Conservation (phyloP, 35 echinoderm and acorn worm species). For the Ptychodera flava region DNA sequence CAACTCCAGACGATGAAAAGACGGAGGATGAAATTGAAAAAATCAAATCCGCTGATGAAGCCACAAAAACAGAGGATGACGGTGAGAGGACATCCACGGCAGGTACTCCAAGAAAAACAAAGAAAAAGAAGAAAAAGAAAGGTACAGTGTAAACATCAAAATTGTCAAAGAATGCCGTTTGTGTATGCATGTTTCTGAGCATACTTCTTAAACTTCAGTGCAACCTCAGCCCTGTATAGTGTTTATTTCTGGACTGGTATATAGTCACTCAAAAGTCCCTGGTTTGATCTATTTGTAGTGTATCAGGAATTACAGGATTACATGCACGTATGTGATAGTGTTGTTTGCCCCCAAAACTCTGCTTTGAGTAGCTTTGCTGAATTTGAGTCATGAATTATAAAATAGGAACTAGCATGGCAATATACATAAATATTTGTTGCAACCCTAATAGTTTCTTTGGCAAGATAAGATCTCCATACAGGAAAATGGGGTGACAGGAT, state of each 20-base stretch:
- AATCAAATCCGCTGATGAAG: neutral
- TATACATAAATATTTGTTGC: no score
- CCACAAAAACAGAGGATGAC: constrained; percentile 14
- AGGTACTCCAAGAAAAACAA: constrained; percentile 25
- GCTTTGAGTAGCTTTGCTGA: no score
- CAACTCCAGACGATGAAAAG: constrained; percentile 24
- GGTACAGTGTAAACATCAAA: constrained; percentile 21
- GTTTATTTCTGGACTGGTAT: neutral
- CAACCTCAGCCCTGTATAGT: neutral
- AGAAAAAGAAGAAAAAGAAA: constrained; percentile 86
- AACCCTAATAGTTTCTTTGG: no score
- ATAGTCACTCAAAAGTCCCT: neutral
- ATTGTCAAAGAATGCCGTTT: neutral
- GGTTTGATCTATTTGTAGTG: neutral
- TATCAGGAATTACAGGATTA: neutral
- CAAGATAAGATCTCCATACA: no score
- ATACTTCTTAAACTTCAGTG: neutral
- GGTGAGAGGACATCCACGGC: constrained; percentile 26
- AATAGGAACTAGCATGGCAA: no score
- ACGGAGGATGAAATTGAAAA: neutral
- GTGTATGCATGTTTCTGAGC: neutral
- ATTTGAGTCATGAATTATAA: no score
- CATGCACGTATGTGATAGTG: neutral
- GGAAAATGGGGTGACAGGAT: no score
- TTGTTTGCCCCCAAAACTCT: no score